Percentiles rank a stretch among this genome's conserved stretches.
phyloP scores from a whole-genome alignment of 2,113 vertebrate genomes.

The Oryzias celebensis region DNA sequence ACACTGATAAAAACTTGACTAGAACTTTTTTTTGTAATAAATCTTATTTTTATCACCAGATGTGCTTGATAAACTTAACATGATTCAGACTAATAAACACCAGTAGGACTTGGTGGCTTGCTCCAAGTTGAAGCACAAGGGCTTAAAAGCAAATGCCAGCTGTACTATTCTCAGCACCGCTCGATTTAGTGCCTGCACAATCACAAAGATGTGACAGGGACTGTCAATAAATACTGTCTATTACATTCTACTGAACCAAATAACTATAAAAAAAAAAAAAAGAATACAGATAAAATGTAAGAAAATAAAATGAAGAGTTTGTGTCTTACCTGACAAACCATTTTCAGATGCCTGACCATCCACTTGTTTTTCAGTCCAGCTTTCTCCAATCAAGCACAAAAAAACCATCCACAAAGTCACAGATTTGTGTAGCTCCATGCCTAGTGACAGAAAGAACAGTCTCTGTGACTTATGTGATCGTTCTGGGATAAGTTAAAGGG shows the following conservation, averaged over 20 bases:
- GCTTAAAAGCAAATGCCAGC: constrained; percentile 65
- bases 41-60: too few relatives aligned
- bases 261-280: background rate
- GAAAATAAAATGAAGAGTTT: background rate
- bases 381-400: constrained; percentile 66
- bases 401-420: constrained; percentile 72
- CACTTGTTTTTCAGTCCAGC: constrained; percentile 57
- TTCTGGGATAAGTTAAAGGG: too few relatives aligned
- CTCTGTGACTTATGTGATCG: too few relatives aligned
- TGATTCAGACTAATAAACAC: constrained; percentile 7
- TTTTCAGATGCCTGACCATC: constrained; percentile 62
- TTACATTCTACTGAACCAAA: background rate
- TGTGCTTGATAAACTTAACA: background rate
- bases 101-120: constrained; percentile 37
- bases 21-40: too few relatives aligned
- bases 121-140: constrained; percentile 44
- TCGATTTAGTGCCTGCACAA: constrained; percentile 70
- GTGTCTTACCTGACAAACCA: constrained; percentile 61
- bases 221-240: constrained; percentile 10
- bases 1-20: too few relatives aligned
- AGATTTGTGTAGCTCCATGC: constrained; percentile 73
- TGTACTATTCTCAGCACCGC: constrained; percentile 74
- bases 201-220: constrained; percentile 49
- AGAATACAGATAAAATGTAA: background rate
- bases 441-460: constrained; percentile 32